Base-by-base conservation (phyloP, 1,140 invertebrate species). In the Odontomachus brunneus region DNA sequence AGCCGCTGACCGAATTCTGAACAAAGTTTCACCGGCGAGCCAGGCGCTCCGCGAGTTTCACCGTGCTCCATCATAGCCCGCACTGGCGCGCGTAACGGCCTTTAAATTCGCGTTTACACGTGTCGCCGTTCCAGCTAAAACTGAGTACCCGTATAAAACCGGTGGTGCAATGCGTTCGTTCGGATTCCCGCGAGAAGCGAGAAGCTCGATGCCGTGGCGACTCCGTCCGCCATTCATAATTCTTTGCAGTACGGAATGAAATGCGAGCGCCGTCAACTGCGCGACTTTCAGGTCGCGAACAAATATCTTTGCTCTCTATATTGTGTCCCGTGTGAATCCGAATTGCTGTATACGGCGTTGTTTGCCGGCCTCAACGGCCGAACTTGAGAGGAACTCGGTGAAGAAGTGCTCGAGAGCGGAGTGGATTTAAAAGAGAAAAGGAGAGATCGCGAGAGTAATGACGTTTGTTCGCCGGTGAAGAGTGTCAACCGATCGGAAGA, bases 91-190 rank as follows among this genome's bases (percentile, higher is more conserved):
- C 33, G 38, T 80, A 80, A 48, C 75, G 19, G 65, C 14, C 65
- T 80, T 80, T 80, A 80, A 80, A 80, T 71, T 80, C 65, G 65
- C 75, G 51, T 80, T 80, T 80, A 80, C 75, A 80, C 65, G 51
- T 80, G 75, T 71, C 75, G 51, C 53, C 24, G 1, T 69, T 69
- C 51, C 75, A 57, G 53, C 14, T 24, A 15, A 38, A 29, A 3
- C 51, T 7, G 12, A 15, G 26, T 22, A 12, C 14, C 7, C 75
- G 24, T 44, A 69, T 71, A 59, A 57, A 80, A 57, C 0, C n/a
- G 22, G 17, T 9, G n/a, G 51, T 4, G 22, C 7, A 44, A 11
- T 57, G 63, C 22, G 12, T 55, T 55, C 51, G 65, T 48, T 80
- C 33, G 44, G 19, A 53, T 33, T 22, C 51, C 3, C 38, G 29